A percentile compares a stretch with the other conserved stretches of the same genome.
Evolutionary conservation across 2,797 vertebrate genomes (phyloP).

Genomic region (Cebuella pygmaea): DNA sequence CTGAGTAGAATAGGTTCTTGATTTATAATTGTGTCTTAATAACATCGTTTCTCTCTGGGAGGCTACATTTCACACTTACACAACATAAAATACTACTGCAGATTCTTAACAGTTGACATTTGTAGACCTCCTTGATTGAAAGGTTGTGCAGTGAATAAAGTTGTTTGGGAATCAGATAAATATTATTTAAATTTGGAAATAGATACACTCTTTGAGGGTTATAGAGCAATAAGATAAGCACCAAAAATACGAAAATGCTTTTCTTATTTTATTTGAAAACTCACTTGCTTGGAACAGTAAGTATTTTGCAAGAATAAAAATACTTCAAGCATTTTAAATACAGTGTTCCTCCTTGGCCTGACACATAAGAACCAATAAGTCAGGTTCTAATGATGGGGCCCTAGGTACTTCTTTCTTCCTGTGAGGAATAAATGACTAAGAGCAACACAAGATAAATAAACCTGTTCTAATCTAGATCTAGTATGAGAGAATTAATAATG

Average conservation of each 20-base stretch:
- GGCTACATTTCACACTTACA: not conserved
- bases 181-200: constrained; percentile 30
- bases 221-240: not conserved
- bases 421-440: constrained; percentile 16
- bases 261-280: constrained; percentile 6
- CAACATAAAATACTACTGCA: not conserved
- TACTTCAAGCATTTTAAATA: not conserved
- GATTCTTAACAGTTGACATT: not conserved
- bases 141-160: not conserved
- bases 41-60: not conserved
- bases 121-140: not conserved
- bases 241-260: not conserved
- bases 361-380: not conserved
- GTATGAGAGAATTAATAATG: not conserved
- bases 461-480: constrained; percentile 9
- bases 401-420: not conserved
- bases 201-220: not conserved
- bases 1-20: not conserved
- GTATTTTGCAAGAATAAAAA: constrained; percentile 1
- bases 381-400: constrained; percentile 15
- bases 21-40: not conserved
- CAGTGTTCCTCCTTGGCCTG: not conserved
- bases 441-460: constrained; percentile 33
- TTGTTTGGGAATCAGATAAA: constrained; percentile 47
- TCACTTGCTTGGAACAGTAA: not conserved